Evolutionary conservation across 1,140 invertebrate genomes (phyloP), one percentile per base, ranked within the genome.

Genomic region (Helicorthomorpha holstii): DNA sequence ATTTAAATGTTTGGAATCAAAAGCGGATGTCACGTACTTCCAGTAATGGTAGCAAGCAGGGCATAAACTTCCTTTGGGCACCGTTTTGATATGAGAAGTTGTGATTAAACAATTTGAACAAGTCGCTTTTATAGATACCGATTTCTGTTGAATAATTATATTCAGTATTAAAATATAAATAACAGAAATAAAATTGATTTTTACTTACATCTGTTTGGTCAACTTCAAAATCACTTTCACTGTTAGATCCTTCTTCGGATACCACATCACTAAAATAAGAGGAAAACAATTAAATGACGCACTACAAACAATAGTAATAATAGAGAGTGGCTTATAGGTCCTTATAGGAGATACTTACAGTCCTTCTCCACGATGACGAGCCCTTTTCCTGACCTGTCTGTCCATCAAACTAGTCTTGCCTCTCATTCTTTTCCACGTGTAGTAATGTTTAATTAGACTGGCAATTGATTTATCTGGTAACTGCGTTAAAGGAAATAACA

Each of bases 371-470:
- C 67, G 58, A 27, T 66, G 60, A 54, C 59, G 60, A 14, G 72
- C 78, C 59, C 81, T 70, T 71, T 76, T 85, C 64, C 79, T 75
- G 1, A 81, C 83, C 67, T 88, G 83, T 51, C 81, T 73, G 68
- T 97, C 92, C 85, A 97, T 95, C 23, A 94, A 69, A 63, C 89
- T 95, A 47, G 83, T 90, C 46, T 88, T 76, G 59, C 83, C 83
- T 63, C 89, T 72, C 12, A 88, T 91, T 64, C 96, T 97, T 66
- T 97, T 97, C 92, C 92, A 97, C 59, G 86, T 90, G 65, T 98
- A 98, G 67, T 97, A 98, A 69, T 95, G 96, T 68, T 95, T 95
- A 0, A 98, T 91, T 58, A 98, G 71, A 61, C 84, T 88, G 25
- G 91, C 86, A 60, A 97, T 94, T 45, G 89, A 86, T 72, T 97